A percentile compares a stretch with the other conserved stretches of the same genome.
phyloP scores from a whole-genome alignment of 2,113 vertebrate species.

The Sylvia atricapilla region DNA sequence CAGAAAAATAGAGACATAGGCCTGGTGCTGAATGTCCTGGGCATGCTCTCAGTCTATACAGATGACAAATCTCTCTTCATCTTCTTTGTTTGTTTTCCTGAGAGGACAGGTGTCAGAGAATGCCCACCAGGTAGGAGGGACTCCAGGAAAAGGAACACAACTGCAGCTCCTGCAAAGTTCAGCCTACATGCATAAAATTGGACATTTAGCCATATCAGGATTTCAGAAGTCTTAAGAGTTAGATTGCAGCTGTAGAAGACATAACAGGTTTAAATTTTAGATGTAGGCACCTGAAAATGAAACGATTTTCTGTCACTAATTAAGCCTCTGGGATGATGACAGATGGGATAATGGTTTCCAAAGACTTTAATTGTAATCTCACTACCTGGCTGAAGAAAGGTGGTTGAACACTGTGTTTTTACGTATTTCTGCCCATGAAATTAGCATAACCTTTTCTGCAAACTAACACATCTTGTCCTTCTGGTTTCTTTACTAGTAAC shows the following conservation, averaged over 20 bases:
- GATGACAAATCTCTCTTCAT: neutral
- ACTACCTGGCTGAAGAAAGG: neutral
- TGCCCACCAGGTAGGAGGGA: neutral
- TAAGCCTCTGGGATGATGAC: neutral
- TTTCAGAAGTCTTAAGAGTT: neutral
- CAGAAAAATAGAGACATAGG: neutral
- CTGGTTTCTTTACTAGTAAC: neutral
- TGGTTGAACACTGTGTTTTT: neutral
- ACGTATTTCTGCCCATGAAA: neutral
- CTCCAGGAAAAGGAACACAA: neutral
- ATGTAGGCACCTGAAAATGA: neutral
- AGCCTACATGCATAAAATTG: rapidly evolving
- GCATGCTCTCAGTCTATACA: neutral
- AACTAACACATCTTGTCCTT: neutral
- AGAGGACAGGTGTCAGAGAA: neutral
- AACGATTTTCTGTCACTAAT: neutral
- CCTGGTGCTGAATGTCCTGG: neutral
- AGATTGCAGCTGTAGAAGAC: neutral
- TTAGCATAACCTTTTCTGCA: neutral
- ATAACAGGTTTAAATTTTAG: neutral
- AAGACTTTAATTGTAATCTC: neutral
- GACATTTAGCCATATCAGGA: neutral
- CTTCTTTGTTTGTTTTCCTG: neutral
- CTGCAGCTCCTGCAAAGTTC: neutral
- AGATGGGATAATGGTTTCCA: neutral